These are phyloP conservation scores for Mythimna lalbum DNA, from an alignment of 2,888 invertebrate species.

Conservation along the genomic window DNA sequence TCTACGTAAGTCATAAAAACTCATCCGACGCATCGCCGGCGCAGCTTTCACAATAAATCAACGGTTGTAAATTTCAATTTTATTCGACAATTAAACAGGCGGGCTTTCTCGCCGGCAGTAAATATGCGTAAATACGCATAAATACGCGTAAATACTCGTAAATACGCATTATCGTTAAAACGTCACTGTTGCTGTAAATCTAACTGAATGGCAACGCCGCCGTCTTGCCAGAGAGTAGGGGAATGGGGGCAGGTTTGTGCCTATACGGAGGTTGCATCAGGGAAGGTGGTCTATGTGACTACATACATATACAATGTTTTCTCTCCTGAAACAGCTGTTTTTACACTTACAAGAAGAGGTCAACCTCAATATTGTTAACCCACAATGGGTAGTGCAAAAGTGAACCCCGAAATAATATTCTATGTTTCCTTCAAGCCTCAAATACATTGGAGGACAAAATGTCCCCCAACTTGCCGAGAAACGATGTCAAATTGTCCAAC, in stretches of 20 bases:
- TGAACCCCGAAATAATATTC: too few relatives aligned
- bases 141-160: constrained; percentile 89
- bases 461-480: too few relatives aligned
- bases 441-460: too few relatives aligned
- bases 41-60: constrained; percentile 80
- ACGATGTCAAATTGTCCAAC: too few relatives aligned
- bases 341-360: too few relatives aligned
- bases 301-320: too few relatives aligned
- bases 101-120: constrained; percentile 87
- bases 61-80: constrained; percentile 88
- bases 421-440: too few relatives aligned
- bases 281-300: background rate
- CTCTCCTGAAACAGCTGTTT: too few relatives aligned
- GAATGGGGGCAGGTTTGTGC: constrained; percentile 33
- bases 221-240: constrained; percentile 74
- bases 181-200: constrained; percentile 87
- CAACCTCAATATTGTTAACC: too few relatives aligned
- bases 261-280: constrained; percentile 35
- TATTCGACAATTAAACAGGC: constrained; percentile 90
- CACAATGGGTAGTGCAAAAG: too few relatives aligned
- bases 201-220: constrained; percentile 76
- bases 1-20: constrained; percentile 72
- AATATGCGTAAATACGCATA: constrained; percentile 88
- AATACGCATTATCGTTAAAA: constrained; percentile 91
- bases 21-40: constrained; percentile 74